These are phyloP conservation scores for Trachurus trachurus DNA, from an alignment of 2,797 vertebrate species.

Conservation along the genomic window DNA sequence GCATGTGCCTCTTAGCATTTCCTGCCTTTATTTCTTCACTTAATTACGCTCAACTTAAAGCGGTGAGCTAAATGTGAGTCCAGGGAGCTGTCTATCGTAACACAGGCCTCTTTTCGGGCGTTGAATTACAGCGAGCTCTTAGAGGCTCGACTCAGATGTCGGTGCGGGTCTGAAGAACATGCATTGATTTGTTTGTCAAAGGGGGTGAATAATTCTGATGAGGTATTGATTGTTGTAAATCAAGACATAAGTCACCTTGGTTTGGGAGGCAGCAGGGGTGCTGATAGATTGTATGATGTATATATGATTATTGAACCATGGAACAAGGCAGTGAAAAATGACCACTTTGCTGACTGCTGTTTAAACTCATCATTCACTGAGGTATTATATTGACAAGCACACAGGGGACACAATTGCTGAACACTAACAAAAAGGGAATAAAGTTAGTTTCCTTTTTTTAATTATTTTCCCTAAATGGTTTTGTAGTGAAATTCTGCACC, in stretches of 20 bases:
- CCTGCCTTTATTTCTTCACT: neutral
- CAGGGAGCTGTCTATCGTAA: neutral
- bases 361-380: constrained; percentile 56
- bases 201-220: constrained; percentile 73
- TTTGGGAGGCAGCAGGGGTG: constrained; percentile 13
- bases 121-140: constrained; percentile 43
- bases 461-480: neutral
- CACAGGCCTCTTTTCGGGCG: neutral
- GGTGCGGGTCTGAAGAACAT: constrained; percentile 31
- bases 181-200: constrained; percentile 74
- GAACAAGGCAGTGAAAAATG: constrained; percentile 75
- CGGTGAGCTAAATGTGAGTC: neutral
- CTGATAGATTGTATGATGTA: constrained; percentile 57
- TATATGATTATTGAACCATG: constrained; percentile 63
- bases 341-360: constrained; percentile 53
- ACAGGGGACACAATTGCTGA: constrained; percentile 34
- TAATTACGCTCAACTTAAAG: neutral
- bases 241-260: constrained; percentile 66
- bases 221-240: constrained; percentile 73
- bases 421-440: constrained; percentile 24
- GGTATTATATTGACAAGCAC: constrained; percentile 55
- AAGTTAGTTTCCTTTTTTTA: neutral
- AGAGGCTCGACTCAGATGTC: neutral
- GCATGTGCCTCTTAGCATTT: neutral
- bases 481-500: neutral